These are phyloP conservation scores for Hestina assimilis DNA, from an alignment of 1,140 invertebrate genomes.

Conservation along the genomic window DNA sequence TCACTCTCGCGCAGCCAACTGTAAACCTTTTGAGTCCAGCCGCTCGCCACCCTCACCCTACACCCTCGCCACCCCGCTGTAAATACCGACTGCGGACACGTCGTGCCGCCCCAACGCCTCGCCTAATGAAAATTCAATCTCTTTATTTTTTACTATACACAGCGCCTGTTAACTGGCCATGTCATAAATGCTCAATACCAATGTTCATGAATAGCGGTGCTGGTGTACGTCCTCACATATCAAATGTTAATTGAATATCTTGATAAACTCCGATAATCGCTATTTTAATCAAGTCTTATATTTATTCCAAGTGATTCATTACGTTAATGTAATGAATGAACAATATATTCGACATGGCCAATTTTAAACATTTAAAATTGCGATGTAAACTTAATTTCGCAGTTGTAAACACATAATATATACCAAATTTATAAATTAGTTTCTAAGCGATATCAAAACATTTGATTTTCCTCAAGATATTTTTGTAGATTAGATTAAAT, in stretches of 20 bases:
- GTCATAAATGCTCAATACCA: constrained; percentile 53
- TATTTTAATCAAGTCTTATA: constrained; percentile 15
- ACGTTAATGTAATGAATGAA: background rate
- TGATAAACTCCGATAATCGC: constrained; percentile 31
- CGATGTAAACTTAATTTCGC: too few species aligned
- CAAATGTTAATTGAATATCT: constrained; percentile 3
- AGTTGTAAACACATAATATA: too few species aligned
- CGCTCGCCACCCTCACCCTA: constrained; percentile 48
- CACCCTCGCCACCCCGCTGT: constrained; percentile 35
- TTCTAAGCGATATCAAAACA: too few species aligned
- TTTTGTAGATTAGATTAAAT: too few species aligned
- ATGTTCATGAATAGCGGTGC: constrained; percentile 36
- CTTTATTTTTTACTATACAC: constrained; percentile 57
- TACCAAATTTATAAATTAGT: too few species aligned
- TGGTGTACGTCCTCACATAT: constrained; percentile 2
- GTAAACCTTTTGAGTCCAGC: constrained; percentile 71
- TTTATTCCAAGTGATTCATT: constrained; percentile 14
- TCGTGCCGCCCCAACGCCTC: constrained; percentile 71
- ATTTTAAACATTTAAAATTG: too few species aligned
- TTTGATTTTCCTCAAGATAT: too few species aligned
- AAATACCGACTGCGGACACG: constrained; percentile 61
- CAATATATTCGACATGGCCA: too few species aligned
- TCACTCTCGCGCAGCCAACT: constrained; percentile 73
- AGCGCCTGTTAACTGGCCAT: constrained; percentile 43
- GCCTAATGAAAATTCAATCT: constrained; percentile 74